Evolutionary conservation across 2,797 vertebrate species (phyloP).

Genomic region (Acanthurus tractus): DNA sequence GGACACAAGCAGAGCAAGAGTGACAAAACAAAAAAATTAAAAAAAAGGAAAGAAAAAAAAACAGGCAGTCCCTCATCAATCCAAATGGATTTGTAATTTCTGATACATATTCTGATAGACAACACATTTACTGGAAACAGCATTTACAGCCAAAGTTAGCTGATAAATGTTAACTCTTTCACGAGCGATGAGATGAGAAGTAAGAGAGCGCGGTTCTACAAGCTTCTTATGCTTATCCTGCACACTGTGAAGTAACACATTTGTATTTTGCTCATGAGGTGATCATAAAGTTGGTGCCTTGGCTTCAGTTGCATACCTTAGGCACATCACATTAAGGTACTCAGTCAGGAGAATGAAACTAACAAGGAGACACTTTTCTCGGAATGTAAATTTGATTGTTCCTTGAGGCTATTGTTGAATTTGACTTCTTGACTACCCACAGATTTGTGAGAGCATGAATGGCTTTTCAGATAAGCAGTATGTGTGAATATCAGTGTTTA

Average conservation of each 20-base stretch:
- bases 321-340: constrained; percentile 70
- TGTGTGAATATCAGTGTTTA: constrained; percentile 42
- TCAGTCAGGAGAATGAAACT: constrained; percentile 60
- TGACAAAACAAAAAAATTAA: constrained; percentile 60
- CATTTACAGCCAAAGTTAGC: constrained; percentile 62
- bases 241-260: constrained; percentile 76
- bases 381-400: constrained; percentile 80
- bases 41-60: constrained; percentile 47
- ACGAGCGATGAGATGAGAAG: constrained; percentile 64
- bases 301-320: constrained; percentile 67
- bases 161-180: constrained; percentile 46
- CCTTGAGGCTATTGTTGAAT: constrained; percentile 58
- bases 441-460: constrained; percentile 46
- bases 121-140: constrained; percentile 78
- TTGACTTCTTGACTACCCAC: constrained; percentile 25
- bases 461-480: constrained; percentile 62
- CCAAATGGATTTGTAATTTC: constrained; percentile 67
- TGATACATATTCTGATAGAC: constrained; percentile 65
- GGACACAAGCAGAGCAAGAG: constrained; percentile 75
- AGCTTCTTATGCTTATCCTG: constrained; percentile 67
- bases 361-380: constrained; percentile 66
- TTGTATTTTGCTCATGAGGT: constrained; percentile 81
- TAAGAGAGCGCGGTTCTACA: constrained; percentile 64
- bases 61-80: constrained; percentile 82
- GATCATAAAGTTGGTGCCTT: constrained; percentile 87